Base-by-base conservation (phyloP, 2,888 invertebrate genomes). In the Apodemia zela region DNA sequence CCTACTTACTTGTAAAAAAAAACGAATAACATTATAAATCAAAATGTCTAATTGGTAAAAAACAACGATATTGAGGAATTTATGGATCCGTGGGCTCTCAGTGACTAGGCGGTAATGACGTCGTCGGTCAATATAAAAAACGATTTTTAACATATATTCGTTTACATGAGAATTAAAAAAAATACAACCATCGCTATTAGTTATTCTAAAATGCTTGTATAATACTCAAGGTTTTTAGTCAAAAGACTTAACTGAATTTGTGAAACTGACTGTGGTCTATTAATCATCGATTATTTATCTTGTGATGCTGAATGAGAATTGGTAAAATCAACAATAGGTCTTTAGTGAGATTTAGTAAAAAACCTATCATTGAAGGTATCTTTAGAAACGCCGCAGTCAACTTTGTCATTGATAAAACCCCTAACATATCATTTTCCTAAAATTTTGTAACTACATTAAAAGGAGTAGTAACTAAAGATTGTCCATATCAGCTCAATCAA, bases 361-460 rank as follows among this genome's bases (percentile, higher is more conserved):
- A 75, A 75, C 77, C 69, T 77, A 81, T 81, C 80, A 77, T 76
- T 75, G 73, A 76, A 78, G 73, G 72, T 66, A 65, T 47, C 64
- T 63, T 73, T 77, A 77, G 75, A 80, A 82, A 86, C 80, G 83
- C 84, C 87, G 87, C 85, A 87, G 87, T 90, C 89, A 87, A 89
- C 89, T 89, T 87, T 88, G 88, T 89, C 89, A 91, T 89, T 89
- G 91, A 89, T 90, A 90, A 89, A 90, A 89, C 89, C 88, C 89
- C 87, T 86, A 85, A 86, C 87, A 89, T 89, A 85, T 87, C 84
- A 86, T 84, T 85, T 87, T 84, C 87, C 87, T 87, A 85, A 76
- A 84, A 87, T 89, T 88, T 89, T 80, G 87, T 86, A 85, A 86
- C 87, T 89, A 90, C 84, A 73, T 84, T 75, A 78, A 71, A 81